phyloP scores from a whole-genome alignment of 2,113 vertebrate genomes.

The Camarhynchus parvulus region DNA sequence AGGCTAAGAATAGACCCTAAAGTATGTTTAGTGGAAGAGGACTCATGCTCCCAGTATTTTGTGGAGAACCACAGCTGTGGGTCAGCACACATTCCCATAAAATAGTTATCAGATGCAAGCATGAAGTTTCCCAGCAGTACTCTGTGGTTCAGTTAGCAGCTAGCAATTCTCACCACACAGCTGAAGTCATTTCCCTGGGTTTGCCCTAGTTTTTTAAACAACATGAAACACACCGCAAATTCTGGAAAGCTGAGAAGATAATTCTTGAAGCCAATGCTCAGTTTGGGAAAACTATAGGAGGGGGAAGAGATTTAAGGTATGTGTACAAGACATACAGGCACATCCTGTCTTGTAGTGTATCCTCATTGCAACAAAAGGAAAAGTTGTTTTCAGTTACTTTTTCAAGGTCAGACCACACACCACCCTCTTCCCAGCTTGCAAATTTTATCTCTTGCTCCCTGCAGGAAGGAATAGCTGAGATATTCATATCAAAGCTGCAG shows the following conservation, averaged over 20 bases:
- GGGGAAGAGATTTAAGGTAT: slow-evolving; percentile 10
- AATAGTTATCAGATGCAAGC: slow-evolving; percentile 67
- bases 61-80: slow-evolving; percentile 56
- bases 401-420: background rate
- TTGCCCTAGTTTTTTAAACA: slow-evolving; percentile 33
- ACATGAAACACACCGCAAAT: slow-evolving; percentile 32
- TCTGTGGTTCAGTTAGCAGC: slow-evolving; percentile 42
- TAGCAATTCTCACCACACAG: slow-evolving; percentile 53
- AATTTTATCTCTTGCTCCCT: slow-evolving; percentile 2
- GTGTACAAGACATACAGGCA: background rate
- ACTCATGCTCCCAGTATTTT: slow-evolving; percentile 54
- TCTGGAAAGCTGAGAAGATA: slow-evolving; percentile 46
- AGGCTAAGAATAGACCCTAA: slow-evolving; percentile 32
- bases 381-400: slow-evolving; percentile 3
- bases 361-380: background rate
- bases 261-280: background rate
- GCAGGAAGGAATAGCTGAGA: background rate
- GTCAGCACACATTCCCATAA: slow-evolving; percentile 68
- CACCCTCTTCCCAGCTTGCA: background rate
- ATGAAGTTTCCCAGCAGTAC: slow-evolving; percentile 57
- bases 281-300: background rate
- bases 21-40: slow-evolving; percentile 26
- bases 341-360: background rate
- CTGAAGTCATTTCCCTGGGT: slow-evolving; percentile 62
- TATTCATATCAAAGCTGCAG: background rate